A percentile compares a stretch with the other conserved stretches of the same genome.
Evolutionary conservation across 2,113 vertebrate species (phyloP).

Genomic region (Perognathus longimembris): DNA sequence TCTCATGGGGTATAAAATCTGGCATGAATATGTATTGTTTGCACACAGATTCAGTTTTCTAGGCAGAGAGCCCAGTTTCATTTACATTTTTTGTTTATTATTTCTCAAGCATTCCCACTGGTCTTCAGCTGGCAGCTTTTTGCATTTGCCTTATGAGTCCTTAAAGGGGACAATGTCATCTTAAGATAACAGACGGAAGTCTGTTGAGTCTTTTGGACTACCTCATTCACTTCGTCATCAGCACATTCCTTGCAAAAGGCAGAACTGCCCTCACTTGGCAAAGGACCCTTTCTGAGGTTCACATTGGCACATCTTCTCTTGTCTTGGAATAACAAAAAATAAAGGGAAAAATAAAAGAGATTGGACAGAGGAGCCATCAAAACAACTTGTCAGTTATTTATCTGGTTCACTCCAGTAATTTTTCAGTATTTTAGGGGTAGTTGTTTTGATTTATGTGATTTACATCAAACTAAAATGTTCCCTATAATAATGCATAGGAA

Average conservation of each 20-base stretch:
- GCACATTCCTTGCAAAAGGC: neutral
- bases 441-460: neutral
- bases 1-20: neutral
- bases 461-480: neutral
- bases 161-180: neutral
- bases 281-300: neutral
- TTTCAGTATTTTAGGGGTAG: neutral
- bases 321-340: neutral
- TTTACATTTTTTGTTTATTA: constrained; percentile 63
- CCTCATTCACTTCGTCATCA: neutral
- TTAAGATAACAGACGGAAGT: neutral
- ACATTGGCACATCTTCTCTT: neutral
- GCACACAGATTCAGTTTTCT: constrained; percentile 79
- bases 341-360: neutral
- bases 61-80: constrained; percentile 77
- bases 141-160: neutral
- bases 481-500: neutral
- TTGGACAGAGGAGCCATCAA: neutral
- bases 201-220: neutral
- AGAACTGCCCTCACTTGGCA: too few species aligned
- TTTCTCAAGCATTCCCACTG: constrained; percentile 34
- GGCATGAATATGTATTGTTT: constrained; percentile 10
- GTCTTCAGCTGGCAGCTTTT: constrained; percentile 5
- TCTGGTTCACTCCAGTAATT: neutral
- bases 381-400: neutral